Conservation (phyloP, 2,888 invertebrate genomes). For the Micoletzkya japonica region DNA sequence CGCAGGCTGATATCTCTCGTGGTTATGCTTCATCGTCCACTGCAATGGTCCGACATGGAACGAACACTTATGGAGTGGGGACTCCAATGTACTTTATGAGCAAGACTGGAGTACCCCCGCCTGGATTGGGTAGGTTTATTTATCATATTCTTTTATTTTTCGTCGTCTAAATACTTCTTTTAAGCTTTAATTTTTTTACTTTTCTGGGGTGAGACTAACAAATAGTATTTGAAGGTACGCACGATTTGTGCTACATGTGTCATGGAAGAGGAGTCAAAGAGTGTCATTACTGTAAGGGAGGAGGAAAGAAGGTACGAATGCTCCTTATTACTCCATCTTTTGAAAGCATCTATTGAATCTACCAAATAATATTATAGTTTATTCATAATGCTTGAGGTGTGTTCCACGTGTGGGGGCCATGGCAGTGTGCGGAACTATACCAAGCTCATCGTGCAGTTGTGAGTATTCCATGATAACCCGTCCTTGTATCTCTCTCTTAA, state of each 20-base stretch:
- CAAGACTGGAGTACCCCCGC: conserved; percentile 63
- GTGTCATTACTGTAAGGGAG: conserved; percentile 62
- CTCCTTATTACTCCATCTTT: no score
- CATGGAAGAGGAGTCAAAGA: conserved; percentile 59
- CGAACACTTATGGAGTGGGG: conserved; percentile 57
- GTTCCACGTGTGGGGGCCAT: conserved; percentile 56
- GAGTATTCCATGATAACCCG: conserved; percentile 32
- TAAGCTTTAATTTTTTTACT: no score
- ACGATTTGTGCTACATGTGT: conserved; percentile 63
- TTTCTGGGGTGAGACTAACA: no score
- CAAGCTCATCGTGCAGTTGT: conserved; percentile 62
- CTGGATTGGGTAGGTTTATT: conserved; percentile 53
- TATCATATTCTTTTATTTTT: not conserved
- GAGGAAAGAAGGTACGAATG: conserved; percentile 61
- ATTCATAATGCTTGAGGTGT: not conserved
- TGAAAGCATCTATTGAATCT: not conserved
- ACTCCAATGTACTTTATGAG: conserved; percentile 63
- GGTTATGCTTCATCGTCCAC: conserved; percentile 58
- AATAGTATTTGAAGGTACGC: conserved; percentile 36
- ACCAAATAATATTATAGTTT: not conserved
- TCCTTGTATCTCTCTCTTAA: not conserved
- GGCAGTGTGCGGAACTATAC: conserved; percentile 56
- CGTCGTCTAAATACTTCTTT: not conserved
- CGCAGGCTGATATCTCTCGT: conserved; percentile 52
- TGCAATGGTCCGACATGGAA: conserved; percentile 43